Percentiles rank a stretch among this genome's conserved stretches.
Evolutionary conservation across 2,888 invertebrate genomes (phyloP).

Genomic region (Allolobophora icterica): DNA sequence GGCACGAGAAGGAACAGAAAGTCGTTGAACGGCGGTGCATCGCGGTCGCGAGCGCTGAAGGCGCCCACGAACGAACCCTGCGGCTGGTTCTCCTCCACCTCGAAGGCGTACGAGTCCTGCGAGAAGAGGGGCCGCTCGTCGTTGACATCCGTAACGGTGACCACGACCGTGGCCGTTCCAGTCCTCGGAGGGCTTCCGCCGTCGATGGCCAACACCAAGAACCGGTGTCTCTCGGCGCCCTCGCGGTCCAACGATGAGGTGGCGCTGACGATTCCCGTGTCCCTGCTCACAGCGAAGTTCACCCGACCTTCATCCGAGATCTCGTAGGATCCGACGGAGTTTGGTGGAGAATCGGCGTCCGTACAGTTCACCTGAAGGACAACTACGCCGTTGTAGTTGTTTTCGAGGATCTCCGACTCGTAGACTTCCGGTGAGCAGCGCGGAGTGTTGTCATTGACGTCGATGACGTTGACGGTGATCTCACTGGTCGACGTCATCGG

Average conservation of each 20-base stretch:
- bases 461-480: conserved; percentile 55
- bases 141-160: conserved; percentile 41
- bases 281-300: background rate
- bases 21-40: conserved; percentile 36
- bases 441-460: conserved; percentile 61
- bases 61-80: conserved; percentile 32
- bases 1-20: conserved; percentile 31
- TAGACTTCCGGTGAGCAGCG: conserved; percentile 51
- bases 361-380: conserved; percentile 32
- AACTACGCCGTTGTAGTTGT: conserved; percentile 47
- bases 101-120: conserved; percentile 33
- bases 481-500: conserved; percentile 52
- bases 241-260: conserved; percentile 35
- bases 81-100: conserved; percentile 36
- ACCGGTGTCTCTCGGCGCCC: background rate
- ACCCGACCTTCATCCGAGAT: background rate
- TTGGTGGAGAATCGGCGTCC: background rate
- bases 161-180: conserved; percentile 34
- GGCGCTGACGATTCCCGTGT: conserved; percentile 27
- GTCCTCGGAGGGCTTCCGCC: conserved; percentile 35
- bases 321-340: background rate
- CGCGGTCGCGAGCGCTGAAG: conserved; percentile 37
- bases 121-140: conserved; percentile 40
- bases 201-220: conserved; percentile 37
- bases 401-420: conserved; percentile 53